Evolutionary conservation across 2,113 vertebrate species (phyloP), one percentile per base, ranked within the genome.

Genomic region (Colaptes auratus): DNA sequence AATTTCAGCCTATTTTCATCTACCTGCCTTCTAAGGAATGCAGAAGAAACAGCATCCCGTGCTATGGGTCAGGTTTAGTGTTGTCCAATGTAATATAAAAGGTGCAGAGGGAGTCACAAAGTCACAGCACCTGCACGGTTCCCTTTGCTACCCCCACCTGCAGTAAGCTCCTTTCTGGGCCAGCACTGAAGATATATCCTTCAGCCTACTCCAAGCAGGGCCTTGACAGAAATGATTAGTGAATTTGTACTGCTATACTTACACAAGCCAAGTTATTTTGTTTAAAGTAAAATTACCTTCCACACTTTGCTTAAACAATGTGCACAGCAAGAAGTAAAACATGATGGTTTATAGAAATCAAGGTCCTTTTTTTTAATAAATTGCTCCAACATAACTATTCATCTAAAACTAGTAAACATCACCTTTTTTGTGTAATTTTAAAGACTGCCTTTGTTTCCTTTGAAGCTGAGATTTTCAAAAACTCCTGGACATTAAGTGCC

Each of bases 81-180:
- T 19, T 15, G n/a, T 2, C 30, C 33, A 13, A 2, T n/a, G 3
- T 0, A 1, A 75, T 39, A 8, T 3, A 15, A 25, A 63, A 39
- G 15, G 66, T 13, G 15, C 1, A 17, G 27, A 50, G 60, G 7
- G 39, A 76, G 44, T 6, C 3, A 39, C 27, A 53, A 9, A 76
- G 50, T 6, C 3, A 39, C 24, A 58, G 18, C 44, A n/a, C 14
- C 59, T 12, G 8, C 24, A 5, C 0, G 4, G 19, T 1, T n/a
- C 27, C 67, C 81, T 31, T 1, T 50, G 11, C 27, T 4, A 10
- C 36, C 65, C 3, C 60, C 3, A 5, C 66, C 44, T 27, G 53
- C 63, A 3, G 65, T 1, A 14, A 0, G 15, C 31, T 52, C 18
- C 0, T 2, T 12, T 50, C 80, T 42, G 1, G 10, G 53, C 67